Evolutionary conservation across 2,113 vertebrate genomes (phyloP).

Genomic region (Epinephelus lanceolatus): DNA sequence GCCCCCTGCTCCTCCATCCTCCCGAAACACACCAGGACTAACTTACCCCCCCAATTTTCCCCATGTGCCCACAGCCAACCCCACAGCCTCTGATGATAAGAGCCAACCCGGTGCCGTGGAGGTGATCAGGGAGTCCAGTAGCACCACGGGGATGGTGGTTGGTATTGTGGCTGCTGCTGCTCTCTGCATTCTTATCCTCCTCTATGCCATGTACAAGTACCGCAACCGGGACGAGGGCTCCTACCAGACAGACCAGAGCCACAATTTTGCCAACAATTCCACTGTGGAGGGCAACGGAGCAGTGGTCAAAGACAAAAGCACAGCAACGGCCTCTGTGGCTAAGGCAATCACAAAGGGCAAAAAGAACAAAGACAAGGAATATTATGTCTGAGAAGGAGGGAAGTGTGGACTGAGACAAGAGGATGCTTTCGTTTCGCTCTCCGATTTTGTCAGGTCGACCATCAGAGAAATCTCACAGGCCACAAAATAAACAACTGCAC

Average conservation of each 20-base stretch:
- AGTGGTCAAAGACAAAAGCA: constrained; percentile 92
- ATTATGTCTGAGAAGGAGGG: constrained; percentile 89
- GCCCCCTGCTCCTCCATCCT: constrained; percentile 89
- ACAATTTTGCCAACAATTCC: constrained; percentile 91
- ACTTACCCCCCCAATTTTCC: constrained; percentile 92
- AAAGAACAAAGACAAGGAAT: constrained; percentile 98
- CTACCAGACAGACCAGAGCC: constrained; percentile 93
- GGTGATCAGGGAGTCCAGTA: constrained; percentile 95
- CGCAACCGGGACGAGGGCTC: constrained; percentile 96
- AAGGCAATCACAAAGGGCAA: constrained; percentile 92
- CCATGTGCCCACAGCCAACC: constrained; percentile 94
- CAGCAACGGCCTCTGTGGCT: constrained; percentile 81
- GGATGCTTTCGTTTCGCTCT: constrained; percentile 58
- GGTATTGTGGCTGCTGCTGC: constrained; percentile 96
- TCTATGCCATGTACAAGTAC: constrained; percentile 98
- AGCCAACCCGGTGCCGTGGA: constrained; percentile 92
- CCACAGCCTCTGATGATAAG: constrained; percentile 90
- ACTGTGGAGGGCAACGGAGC: constrained; percentile 90
- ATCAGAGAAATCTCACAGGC: constrained; percentile 62
- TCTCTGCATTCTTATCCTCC: constrained; percentile 97
- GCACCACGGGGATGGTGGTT: constrained; percentile 97
- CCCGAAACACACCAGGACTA: constrained; percentile 88
- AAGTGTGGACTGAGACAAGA: constrained; percentile 58
- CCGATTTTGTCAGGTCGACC: constrained; percentile 56
- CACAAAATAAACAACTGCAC: constrained; percentile 51